Evolutionary conservation across 1,140 invertebrate genomes (phyloP).

Genomic region (Brachionus paranguensis): DNA sequence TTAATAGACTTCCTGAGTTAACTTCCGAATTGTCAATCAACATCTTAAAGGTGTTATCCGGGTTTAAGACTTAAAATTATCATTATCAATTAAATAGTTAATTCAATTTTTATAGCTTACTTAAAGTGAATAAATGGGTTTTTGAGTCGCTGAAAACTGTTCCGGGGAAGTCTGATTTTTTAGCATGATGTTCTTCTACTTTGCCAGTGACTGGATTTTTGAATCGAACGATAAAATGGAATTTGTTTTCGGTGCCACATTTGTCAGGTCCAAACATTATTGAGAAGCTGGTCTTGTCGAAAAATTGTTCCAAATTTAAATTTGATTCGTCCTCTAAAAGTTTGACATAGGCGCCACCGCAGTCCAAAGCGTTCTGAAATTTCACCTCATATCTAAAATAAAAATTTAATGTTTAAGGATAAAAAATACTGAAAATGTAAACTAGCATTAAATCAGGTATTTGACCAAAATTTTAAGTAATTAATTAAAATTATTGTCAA

Average conservation of each 20-base stretch:
- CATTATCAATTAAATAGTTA: slow-evolving; percentile 44
- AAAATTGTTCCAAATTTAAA: slow-evolving; percentile 68
- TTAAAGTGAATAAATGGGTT: slow-evolving; percentile 85
- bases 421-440: too few relatives aligned
- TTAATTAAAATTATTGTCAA: background rate
- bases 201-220: slow-evolving; percentile 85
- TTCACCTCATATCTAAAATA: slow-evolving; percentile 57
- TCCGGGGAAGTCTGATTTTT: slow-evolving; percentile 77
- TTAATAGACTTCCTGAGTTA: slow-evolving; percentile 75
- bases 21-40: slow-evolving; percentile 66
- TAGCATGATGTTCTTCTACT: slow-evolving; percentile 67
- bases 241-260: slow-evolving; percentile 88
- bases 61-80: slow-evolving; percentile 62
- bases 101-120: background rate
- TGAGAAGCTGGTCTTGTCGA: slow-evolving; percentile 91
- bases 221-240: slow-evolving; percentile 95
- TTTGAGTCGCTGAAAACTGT: slow-evolving; percentile 87
- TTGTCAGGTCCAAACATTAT: slow-evolving; percentile 99
- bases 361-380: slow-evolving; percentile 89
- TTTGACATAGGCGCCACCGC: slow-evolving; percentile 95
- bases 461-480: too few relatives aligned
- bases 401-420: too few relatives aligned
- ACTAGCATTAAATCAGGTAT: too few relatives aligned
- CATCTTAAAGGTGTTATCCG: slow-evolving; percentile 74
- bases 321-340: slow-evolving; percentile 62